Percentiles rank a stretch among this genome's conserved stretches.
Evolutionary conservation across 1,140 invertebrate genomes (phyloP).

Genomic region (Drosophila novamexicana): DNA sequence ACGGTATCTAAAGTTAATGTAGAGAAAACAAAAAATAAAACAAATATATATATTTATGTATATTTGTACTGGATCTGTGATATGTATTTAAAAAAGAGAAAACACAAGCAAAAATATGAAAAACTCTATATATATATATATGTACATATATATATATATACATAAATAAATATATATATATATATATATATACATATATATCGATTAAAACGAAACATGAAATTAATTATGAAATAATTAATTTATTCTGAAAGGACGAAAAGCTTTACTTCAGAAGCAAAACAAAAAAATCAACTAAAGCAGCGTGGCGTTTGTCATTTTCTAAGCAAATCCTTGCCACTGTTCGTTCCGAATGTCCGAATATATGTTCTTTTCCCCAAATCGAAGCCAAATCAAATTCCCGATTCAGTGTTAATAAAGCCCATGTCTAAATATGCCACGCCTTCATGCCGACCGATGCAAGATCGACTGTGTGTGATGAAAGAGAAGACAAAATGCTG

Average conservation of each 20-base stretch:
- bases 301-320: conserved; percentile 34
- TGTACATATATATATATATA: conserved; percentile 47
- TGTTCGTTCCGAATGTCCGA: conserved; percentile 21
- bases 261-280: conserved; percentile 68
- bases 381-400: conserved; percentile 6
- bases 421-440: conserved; percentile 18
- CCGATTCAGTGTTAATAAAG: conserved; percentile 10
- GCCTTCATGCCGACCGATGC: conserved; percentile 11
- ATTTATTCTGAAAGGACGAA: conserved; percentile 70
- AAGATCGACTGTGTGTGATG: conserved; percentile 28
- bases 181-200: conserved; percentile 34
- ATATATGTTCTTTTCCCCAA: conserved; percentile 10
- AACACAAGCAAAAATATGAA: conserved; percentile 20
- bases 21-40: conserved; percentile 60
- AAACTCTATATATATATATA: conserved; percentile 51
- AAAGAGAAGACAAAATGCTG: conserved; percentile 45
- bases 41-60: conserved; percentile 60
- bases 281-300: conserved; percentile 39
- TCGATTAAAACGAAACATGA: conserved; percentile 62
- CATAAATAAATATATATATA: conserved; percentile 34
- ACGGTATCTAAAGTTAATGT: conserved; percentile 68
- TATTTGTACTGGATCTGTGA: conserved; percentile 84
- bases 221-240: conserved; percentile 83
- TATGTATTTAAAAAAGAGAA: conserved; percentile 77
- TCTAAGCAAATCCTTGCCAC: conserved; percentile 5